Percentiles rank a stretch among this genome's conserved stretches.
phyloP scores from a whole-genome alignment of 2,113 vertebrate species.

The Eleginops maclovinus region DNA sequence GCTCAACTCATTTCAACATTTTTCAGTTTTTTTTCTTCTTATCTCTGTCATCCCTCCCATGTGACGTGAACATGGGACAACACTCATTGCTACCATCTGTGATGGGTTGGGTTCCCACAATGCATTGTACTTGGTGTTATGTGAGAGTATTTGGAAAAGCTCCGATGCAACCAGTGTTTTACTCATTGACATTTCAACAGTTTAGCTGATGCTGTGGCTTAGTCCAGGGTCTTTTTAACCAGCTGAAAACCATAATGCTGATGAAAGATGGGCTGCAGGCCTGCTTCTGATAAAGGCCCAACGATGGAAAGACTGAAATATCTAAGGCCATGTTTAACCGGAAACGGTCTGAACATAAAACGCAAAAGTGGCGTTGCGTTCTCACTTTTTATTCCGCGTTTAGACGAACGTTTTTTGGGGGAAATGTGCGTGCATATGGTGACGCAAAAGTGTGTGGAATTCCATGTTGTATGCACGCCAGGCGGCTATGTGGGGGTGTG shows the following conservation, averaged over 20 bases:
- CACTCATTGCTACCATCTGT: neutral
- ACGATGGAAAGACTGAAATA: too few relatives aligned
- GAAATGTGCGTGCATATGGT: too few relatives aligned
- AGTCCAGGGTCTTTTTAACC: neutral
- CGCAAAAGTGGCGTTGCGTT: too few relatives aligned
- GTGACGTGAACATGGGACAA: too few relatives aligned
- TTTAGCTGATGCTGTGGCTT: slow-evolving; percentile 1
- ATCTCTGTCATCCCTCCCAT: neutral
- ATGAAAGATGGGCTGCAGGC: slow-evolving; percentile 8
- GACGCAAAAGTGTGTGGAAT: too few relatives aligned
- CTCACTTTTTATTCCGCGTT: too few relatives aligned
- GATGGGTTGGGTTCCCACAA: neutral
- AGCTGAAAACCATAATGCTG: slow-evolving; percentile 15
- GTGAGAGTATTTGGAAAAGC: neutral
- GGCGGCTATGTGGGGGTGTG: too few relatives aligned
- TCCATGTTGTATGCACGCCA: too few relatives aligned
- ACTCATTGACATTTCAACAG: neutral
- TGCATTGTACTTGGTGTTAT: neutral
- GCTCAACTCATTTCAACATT: neutral
- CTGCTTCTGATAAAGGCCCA: slow-evolving; percentile 11
- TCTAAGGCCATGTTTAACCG: too few relatives aligned
- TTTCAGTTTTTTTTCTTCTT: neutral
- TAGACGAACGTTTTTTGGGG: too few relatives aligned
- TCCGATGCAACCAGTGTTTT: neutral
- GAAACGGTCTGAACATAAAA: too few relatives aligned